A percentile compares a stretch with the other conserved stretches of the same genome.
Conservation (phyloP, 2,113 vertebrate species). For the Hypocryptadius cinnamomeus region DNA sequence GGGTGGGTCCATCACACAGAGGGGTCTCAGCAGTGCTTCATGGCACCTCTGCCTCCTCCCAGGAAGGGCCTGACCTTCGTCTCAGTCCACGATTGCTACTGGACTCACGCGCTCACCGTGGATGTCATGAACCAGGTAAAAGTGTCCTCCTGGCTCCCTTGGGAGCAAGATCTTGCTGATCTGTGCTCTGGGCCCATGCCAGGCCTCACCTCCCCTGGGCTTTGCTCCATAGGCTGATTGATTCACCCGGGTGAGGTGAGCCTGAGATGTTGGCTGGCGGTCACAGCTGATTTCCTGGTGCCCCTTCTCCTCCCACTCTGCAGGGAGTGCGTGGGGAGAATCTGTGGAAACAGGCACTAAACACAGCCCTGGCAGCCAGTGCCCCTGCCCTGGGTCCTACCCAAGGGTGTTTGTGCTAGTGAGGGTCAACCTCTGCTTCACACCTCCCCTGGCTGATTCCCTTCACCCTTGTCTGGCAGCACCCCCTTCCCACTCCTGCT, state of each 20-base stretch:
- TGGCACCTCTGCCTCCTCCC: not conserved
- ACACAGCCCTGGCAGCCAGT: not conserved
- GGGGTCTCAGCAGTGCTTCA: not conserved
- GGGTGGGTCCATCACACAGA: not conserved
- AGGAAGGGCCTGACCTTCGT: conserved; percentile 90
- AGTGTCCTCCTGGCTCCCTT: not conserved
- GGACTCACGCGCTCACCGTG: conserved; percentile 89
- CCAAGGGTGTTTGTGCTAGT: not conserved
- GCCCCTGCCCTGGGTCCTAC: not conserved
- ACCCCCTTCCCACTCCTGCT: not conserved
- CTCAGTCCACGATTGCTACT: conserved; percentile 96
- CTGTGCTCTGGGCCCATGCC: not conserved
- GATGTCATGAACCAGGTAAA: conserved; percentile 91
- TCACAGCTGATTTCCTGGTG: not conserved
- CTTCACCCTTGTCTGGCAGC: not conserved
- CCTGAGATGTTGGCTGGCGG: not conserved
- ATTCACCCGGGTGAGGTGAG: not conserved
- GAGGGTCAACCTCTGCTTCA: not conserved
- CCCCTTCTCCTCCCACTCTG: not conserved
- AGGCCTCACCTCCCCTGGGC: not conserved
- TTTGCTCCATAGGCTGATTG: not conserved
- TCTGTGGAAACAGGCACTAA: not conserved
- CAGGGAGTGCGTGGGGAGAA: not conserved
- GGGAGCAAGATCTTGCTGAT: not conserved
- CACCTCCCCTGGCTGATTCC: not conserved